Percentiles rank a stretch among this genome's conserved stretches.
These are phyloP conservation scores for Chrysocyon brachyurus DNA, from an alignment of 2,797 vertebrate species.

Conservation along the genomic window DNA sequence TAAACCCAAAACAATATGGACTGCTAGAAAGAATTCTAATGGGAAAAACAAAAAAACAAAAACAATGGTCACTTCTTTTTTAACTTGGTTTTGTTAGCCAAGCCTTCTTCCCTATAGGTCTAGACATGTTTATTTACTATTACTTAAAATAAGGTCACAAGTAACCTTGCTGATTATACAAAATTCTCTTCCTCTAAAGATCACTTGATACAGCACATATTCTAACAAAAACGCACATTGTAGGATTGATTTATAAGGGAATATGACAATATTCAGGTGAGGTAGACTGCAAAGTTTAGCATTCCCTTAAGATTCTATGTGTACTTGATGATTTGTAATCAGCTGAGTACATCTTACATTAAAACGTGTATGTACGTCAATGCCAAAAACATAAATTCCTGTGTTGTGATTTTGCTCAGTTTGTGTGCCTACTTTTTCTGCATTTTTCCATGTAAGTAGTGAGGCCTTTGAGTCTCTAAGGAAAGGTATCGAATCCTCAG, in stretches of 20 bases:
- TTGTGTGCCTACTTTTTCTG: not conserved
- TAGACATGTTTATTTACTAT: conserved; percentile 56
- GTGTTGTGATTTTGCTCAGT: not conserved
- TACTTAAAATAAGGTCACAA: conserved; percentile 58
- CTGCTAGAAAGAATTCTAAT: conserved; percentile 47
- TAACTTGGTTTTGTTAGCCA: not conserved
- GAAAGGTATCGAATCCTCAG: not conserved
- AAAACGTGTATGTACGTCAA: conserved; percentile 33
- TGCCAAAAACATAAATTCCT: conserved; percentile 56
- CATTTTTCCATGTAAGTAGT: not conserved
- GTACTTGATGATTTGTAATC: conserved; percentile 59
- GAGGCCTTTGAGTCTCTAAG: not conserved
- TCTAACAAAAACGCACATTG: conserved; percentile 51
- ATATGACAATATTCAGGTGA: not conserved
- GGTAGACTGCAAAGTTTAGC: not conserved
- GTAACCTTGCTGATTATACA: conserved; percentile 55
- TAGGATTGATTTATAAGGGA: conserved; percentile 57
- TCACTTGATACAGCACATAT: conserved; percentile 32
- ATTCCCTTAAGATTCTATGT: conserved; percentile 19
- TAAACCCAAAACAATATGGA: not conserved
- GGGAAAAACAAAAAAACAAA: not conserved
- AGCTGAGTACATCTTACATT: conserved; percentile 61
- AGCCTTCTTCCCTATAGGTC: not conserved
- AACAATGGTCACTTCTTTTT: not conserved
- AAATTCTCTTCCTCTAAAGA: conserved; percentile 65